A percentile compares a stretch with the other conserved stretches of the same genome.
Evolutionary conservation across 2,888 invertebrate species (phyloP).

Genomic region (Napeogenes sylphis): DNA sequence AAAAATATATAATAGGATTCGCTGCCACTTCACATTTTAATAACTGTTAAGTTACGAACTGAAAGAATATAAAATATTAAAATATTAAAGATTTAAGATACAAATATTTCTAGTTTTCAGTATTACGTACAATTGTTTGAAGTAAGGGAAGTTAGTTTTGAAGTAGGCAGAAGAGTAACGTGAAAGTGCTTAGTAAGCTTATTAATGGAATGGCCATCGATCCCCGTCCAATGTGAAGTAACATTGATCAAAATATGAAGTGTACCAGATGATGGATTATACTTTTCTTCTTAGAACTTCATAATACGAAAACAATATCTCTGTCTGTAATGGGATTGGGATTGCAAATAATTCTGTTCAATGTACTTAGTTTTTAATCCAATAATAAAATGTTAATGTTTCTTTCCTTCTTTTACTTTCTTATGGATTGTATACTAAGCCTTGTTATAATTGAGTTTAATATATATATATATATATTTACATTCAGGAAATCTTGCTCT

Average conservation of each 20-base stretch:
- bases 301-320: slow-evolving; percentile 16
- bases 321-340: slow-evolving; percentile 6
- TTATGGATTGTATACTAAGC: too few species aligned
- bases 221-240: slow-evolving; percentile 45
- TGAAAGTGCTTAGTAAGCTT: slow-evolving; percentile 33
- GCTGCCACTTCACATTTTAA: too few species aligned
- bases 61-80: too few species aligned
- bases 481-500: too few species aligned
- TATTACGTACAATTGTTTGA: not conserved
- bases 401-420: too few species aligned
- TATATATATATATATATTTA: too few species aligned
- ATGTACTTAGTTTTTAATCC: too few species aligned
- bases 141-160: not conserved
- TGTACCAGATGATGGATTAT: slow-evolving; percentile 48
- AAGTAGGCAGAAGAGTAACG: slow-evolving; percentile 22
- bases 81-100: too few species aligned
- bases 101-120: not conserved
- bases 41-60: too few species aligned
- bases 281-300: slow-evolving; percentile 33
- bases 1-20: too few species aligned
- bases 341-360: not conserved
- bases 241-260: slow-evolving; percentile 48
- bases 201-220: slow-evolving; percentile 39
- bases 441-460: too few species aligned
- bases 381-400: too few species aligned